A percentile compares a stretch with the other conserved stretches of the same genome.
Conservation (phyloP, 2,113 vertebrate genomes). For the rabbit (Oryctolagus cuniculus) region DNA sequence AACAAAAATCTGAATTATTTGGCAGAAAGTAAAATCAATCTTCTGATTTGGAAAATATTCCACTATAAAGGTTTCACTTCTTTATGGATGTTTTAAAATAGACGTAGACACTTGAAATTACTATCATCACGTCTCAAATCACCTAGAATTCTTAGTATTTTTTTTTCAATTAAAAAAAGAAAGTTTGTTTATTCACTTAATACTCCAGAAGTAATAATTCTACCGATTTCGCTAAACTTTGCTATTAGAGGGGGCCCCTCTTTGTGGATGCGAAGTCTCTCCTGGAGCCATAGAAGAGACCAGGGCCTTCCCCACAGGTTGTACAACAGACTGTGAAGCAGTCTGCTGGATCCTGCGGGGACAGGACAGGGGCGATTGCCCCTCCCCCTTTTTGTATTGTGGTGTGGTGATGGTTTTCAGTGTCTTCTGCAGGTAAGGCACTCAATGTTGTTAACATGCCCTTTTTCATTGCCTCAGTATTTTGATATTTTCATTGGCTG, state of each 20-base stretch:
- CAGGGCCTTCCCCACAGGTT: constrained; percentile 70
- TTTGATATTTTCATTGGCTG: constrained; percentile 91
- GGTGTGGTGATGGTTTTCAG: constrained; percentile 92
- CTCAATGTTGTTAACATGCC: constrained; percentile 90
- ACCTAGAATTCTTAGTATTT: constrained; percentile 82
- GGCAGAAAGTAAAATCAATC: constrained; percentile 56
- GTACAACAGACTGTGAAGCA: constrained; percentile 71
- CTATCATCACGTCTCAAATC: constrained; percentile 90
- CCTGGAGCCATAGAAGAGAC: constrained; percentile 79
- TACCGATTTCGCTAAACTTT: constrained; percentile 77
- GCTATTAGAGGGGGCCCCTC: constrained; percentile 74
- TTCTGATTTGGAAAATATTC: constrained; percentile 77
- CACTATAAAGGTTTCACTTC: constrained; percentile 89
- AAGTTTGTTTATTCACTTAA: constrained; percentile 70
- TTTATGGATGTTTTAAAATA: constrained; percentile 85
- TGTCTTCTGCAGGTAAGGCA: constrained; percentile 91
- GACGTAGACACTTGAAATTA: constrained; percentile 89
- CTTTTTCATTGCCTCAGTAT: constrained; percentile 90
- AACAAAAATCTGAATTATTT: constrained; percentile 80
- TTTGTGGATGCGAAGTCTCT: constrained; percentile 80
- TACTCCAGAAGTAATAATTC: constrained; percentile 74
- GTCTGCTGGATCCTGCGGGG: constrained; percentile 76
- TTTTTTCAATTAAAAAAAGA: constrained; percentile 75
- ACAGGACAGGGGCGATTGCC: constrained; percentile 77
- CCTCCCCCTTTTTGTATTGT: constrained; percentile 68